Evolutionary conservation across 2,797 vertebrate genomes (phyloP).

Genomic region (Falco cherrug): DNA sequence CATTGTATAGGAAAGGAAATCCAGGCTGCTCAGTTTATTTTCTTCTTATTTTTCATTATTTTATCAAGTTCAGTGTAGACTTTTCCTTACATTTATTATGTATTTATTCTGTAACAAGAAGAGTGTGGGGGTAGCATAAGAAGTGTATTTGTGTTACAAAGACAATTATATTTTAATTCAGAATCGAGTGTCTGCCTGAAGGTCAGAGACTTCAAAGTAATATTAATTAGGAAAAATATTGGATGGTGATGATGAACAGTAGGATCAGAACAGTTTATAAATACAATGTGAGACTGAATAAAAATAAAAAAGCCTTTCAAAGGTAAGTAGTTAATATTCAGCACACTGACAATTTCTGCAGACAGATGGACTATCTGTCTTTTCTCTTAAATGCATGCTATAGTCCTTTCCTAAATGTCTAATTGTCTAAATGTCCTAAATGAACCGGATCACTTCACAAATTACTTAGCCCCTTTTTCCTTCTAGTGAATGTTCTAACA

Average conservation of each 20-base stretch:
- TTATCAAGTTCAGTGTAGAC: neutral
- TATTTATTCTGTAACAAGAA: conserved; percentile 24
- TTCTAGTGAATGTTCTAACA: neutral
- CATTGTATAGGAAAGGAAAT: neutral
- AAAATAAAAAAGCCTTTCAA: conserved; percentile 41
- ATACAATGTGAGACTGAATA: conserved; percentile 2
- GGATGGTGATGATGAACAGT: neutral
- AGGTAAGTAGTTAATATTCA: neutral
- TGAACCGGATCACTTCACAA: neutral
- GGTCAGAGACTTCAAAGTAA: conserved; percentile 58
- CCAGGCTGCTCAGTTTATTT: neutral
- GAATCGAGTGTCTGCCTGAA: conserved; percentile 4
- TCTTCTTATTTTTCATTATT: neutral
- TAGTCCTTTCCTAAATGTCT: neutral
- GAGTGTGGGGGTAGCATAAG: neutral
- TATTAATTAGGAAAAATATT: conserved; percentile 52
- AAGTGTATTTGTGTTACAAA: conserved; percentile 25
- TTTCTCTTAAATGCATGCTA: neutral
- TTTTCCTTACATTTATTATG: conserved; percentile 12
- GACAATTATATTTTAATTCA: conserved; percentile 53
- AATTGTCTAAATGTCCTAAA: too few species aligned
- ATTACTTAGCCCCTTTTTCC: neutral
- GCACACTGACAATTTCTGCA: neutral
- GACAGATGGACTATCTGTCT: neutral
- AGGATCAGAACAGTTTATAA: neutral